A percentile compares a stretch with the other conserved stretches of the same genome.
Evolutionary conservation across 37 sponge, comb jelly and placozoan genomes (phyloP).

Genomic region (Haliclona indistincta): DNA sequence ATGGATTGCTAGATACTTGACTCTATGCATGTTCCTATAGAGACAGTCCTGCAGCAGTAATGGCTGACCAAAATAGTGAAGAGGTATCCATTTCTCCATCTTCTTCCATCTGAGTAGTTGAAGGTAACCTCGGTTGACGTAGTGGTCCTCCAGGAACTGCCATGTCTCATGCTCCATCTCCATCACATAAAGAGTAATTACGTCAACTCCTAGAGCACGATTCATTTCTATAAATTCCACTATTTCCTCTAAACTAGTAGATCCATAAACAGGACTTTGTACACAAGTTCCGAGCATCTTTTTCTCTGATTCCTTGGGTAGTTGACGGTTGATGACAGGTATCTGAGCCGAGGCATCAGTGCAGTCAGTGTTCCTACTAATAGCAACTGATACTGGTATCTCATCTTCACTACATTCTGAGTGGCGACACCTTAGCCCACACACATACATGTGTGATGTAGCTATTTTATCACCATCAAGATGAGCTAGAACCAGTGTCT

Average conservation of each 20-base stretch:
- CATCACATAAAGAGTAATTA: conserved; percentile 11
- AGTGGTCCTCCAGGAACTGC: not conserved
- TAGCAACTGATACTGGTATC: conserved; percentile 1
- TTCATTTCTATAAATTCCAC: conserved; percentile 30
- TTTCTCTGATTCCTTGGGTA: not conserved
- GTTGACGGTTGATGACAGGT: not conserved
- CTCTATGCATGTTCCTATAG: conserved; percentile 27
- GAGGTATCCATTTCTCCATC: conserved; percentile 6
- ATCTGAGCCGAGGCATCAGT: not conserved
- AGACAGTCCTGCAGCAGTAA: conserved; percentile 23
- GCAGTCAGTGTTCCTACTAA: not conserved
- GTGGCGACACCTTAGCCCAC: too few relatives aligned
- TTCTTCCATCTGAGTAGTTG: conserved; percentile 35
- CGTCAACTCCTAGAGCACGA: conserved; percentile 18
- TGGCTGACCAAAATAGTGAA: conserved; percentile 35
- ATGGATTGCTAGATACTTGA: conserved; percentile 24
- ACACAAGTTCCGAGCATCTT: conserved; percentile 20
- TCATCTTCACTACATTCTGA: not conserved
- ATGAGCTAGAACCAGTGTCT: not conserved
- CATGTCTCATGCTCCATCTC: conserved; percentile 1
- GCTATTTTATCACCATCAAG: not conserved
- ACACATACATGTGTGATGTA: too few relatives aligned
- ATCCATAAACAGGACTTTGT: conserved; percentile 6
- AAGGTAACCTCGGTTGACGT: too few relatives aligned
- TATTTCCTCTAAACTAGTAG: not conserved